A percentile compares a stretch with the other conserved stretches of the same genome.
Conservation (phyloP, 2,888 invertebrate genomes). For the Ormyrus thymus region DNA sequence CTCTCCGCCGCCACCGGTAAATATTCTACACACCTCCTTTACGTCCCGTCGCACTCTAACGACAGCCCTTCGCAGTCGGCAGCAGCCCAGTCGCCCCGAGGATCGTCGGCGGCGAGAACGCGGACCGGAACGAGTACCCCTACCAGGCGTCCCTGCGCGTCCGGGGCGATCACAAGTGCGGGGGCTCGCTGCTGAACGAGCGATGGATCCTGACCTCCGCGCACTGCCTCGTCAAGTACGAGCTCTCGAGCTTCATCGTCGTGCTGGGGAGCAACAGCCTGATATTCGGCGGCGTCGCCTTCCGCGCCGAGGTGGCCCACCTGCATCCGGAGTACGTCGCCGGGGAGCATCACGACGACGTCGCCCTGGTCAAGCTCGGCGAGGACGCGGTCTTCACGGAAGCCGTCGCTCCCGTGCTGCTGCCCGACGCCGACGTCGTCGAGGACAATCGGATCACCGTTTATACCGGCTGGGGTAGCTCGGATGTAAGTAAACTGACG, state of each 20-base stretch:
- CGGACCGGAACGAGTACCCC: constrained; percentile 41
- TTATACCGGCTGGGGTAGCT: constrained; percentile 72
- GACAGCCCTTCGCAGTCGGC: background rate
- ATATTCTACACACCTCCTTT: no score
- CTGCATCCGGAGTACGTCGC: constrained; percentile 54
- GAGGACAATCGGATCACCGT: constrained; percentile 66
- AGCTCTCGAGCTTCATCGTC: constrained; percentile 33
- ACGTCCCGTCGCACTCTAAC: no score
- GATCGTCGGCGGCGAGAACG: constrained; percentile 37
- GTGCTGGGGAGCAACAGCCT: constrained; percentile 58
- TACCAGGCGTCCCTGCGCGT: constrained; percentile 54
- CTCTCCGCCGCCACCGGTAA: no score
- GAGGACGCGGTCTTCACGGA: constrained; percentile 56
- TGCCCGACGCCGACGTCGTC: constrained; percentile 71
- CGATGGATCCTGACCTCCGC: constrained; percentile 57
- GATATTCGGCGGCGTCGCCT: constrained; percentile 55
- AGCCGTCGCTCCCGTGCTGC: constrained; percentile 71
- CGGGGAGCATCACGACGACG: constrained; percentile 50
- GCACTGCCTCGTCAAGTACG: constrained; percentile 56
- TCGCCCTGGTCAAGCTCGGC: constrained; percentile 53
- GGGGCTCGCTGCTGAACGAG: constrained; percentile 52
- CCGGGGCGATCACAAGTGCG: constrained; percentile 47
- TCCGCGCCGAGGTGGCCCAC: constrained; percentile 16
- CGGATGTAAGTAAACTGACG: constrained; percentile 61
- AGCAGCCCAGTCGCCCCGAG: background rate